A percentile compares a stretch with the other conserved stretches of the same genome.
phyloP scores from a whole-genome alignment of 2,797 vertebrate species.

The Phoxinus dragarum region DNA sequence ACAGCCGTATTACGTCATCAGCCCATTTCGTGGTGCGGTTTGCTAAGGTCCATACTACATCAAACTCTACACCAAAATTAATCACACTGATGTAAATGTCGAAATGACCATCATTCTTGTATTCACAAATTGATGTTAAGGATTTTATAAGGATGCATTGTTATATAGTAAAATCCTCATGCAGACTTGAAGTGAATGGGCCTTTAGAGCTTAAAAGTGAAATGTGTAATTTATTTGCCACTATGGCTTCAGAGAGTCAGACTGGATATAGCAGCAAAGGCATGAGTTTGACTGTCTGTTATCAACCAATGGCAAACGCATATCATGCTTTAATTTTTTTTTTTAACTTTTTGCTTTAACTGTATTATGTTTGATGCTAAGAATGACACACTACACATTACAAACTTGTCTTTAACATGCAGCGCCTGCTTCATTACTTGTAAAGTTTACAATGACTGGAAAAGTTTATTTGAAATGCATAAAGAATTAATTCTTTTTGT shows the following conservation, averaged over 20 bases:
- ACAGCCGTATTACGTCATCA: not conserved
- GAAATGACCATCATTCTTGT: not conserved
- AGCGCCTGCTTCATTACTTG: not conserved
- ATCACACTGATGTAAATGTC: not conserved
- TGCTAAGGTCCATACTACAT: not conserved
- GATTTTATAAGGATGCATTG: not conserved
- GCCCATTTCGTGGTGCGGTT: not conserved
- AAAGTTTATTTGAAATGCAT: not conserved
- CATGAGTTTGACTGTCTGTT: not conserved
- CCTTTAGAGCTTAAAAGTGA: not conserved
- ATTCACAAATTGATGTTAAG: not conserved
- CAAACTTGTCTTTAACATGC: not conserved
- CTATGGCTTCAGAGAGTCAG: not conserved
- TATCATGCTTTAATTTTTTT: not conserved
- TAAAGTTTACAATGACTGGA: not conserved
- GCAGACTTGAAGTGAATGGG: not conserved
- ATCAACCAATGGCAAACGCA: not conserved
- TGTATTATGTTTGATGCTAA: not conserved
- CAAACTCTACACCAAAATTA: not conserved
- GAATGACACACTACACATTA: not conserved
- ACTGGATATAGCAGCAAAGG: not conserved
- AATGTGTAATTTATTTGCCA: not conserved
- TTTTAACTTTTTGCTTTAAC: not conserved
- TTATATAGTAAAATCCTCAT: not conserved
- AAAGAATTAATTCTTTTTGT: constrained; percentile 2